Percentiles rank a stretch among this genome's conserved stretches.
Conservation (phyloP, 2,797 vertebrate genomes). For the Hirundo rustica region DNA sequence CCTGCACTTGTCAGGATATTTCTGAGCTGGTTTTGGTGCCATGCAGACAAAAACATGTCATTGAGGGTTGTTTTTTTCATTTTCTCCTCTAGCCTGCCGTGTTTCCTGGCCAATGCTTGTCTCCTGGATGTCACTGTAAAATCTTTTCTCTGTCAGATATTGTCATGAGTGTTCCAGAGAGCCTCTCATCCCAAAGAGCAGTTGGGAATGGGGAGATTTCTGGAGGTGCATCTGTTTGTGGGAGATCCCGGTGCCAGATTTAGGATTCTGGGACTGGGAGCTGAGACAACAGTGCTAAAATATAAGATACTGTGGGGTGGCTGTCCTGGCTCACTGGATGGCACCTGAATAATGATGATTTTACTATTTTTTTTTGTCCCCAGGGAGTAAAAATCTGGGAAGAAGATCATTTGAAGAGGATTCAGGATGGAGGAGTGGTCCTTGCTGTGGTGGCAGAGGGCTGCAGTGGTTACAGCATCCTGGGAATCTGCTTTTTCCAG, state of each 20-base stretch:
- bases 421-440: fast-evolving
- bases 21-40: background rate
- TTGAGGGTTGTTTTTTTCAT: background rate
- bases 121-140: background rate
- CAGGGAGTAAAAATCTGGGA: background rate
- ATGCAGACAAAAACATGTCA: background rate
- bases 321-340: background rate
- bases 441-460: background rate
- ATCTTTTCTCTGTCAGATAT: background rate
- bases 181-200: background rate
- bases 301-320: fast-evolving
- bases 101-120: background rate
- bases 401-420: background rate
- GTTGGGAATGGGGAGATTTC: background rate
- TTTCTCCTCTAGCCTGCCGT: background rate
- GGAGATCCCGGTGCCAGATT: background rate
- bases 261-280: background rate
- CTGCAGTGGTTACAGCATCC: background rate
- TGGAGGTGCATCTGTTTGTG: background rate
- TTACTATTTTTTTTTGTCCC: background rate
- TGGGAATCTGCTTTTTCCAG: background rate
- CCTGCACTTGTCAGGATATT: background rate
- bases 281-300: background rate
- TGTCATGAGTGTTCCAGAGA: background rate
- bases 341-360: background rate